Conservation (phyloP, 2,888 invertebrate species). For the Germaria angustata region DNA sequence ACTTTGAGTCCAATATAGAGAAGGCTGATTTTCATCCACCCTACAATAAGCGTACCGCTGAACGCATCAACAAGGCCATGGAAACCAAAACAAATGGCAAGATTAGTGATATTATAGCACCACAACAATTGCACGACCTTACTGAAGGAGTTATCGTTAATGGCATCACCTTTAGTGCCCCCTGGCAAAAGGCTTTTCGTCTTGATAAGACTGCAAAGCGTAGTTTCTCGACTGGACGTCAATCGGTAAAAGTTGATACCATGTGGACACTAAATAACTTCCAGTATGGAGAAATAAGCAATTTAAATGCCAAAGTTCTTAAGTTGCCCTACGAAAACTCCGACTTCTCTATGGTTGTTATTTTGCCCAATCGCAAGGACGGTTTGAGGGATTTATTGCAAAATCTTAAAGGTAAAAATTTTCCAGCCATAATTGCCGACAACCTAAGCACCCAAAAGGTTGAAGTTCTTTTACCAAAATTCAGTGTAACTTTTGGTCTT, state of each 20-base stretch:
- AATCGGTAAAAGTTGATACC: constrained; percentile 75
- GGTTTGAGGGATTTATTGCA: constrained; percentile 84
- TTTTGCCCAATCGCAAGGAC: constrained; percentile 86
- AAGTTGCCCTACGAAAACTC: constrained; percentile 87
- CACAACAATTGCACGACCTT: constrained; percentile 79
- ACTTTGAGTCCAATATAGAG: constrained; percentile 85
- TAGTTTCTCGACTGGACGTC: constrained; percentile 72
- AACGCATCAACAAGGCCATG: constrained; percentile 89
- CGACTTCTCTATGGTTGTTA: constrained; percentile 86
- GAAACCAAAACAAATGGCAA: constrained; percentile 88
- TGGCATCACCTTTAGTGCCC: constrained; percentile 72
- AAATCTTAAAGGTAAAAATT: constrained; percentile 82
- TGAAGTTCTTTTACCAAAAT: constrained; percentile 87
- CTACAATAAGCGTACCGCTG: constrained; percentile 81
- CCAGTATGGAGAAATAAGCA: constrained; percentile 80
- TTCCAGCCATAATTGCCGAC: constrained; percentile 81
- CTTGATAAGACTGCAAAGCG: constrained; percentile 73
- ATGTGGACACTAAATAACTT: constrained; percentile 77
- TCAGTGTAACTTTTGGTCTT: constrained; percentile 88
- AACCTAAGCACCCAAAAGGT: constrained; percentile 82
- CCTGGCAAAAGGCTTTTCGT: constrained; percentile 75
- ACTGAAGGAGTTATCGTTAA: constrained; percentile 77
- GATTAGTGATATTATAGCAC: constrained; percentile 87
- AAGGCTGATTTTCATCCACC: constrained; percentile 83
- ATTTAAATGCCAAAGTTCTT: constrained; percentile 83